Conservation (phyloP, 35 echinoderm and acorn worm species). For the Nesometra sesokonis region DNA sequence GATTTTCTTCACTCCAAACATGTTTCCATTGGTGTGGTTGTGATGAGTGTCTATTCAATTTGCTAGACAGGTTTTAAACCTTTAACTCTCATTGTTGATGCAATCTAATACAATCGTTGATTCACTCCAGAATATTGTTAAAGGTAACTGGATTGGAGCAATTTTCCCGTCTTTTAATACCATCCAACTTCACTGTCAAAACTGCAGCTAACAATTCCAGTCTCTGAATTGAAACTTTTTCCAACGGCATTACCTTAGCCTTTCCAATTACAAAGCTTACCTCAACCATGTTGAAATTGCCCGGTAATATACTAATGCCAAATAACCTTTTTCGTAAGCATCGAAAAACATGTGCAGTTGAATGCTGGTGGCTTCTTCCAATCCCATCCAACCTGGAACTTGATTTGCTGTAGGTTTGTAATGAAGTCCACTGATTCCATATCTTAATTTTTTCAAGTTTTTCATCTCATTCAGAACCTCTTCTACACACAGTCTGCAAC, state of each 20-base stretch:
- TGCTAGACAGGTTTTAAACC: too few species aligned
- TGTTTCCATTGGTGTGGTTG: slow-evolving; percentile 11
- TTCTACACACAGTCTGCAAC: slow-evolving; percentile 21
- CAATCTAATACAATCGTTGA: not conserved
- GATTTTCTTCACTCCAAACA: too few species aligned
- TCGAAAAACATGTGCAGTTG: not conserved
- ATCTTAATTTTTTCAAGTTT: not conserved
- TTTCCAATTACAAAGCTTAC: slow-evolving; percentile 6
- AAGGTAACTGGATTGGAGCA: not conserved
- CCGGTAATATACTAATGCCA: not conserved
- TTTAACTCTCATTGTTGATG: not conserved
- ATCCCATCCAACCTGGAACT: slow-evolving; percentile 14
- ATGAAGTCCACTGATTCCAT: slow-evolving; percentile 14
- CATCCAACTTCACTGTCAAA: not conserved
- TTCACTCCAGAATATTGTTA: not conserved
- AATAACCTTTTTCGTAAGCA: not conserved
- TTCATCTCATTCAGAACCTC: slow-evolving; percentile 22
- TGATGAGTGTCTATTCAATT: not conserved
- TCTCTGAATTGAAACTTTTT: not conserved
- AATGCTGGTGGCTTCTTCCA: not conserved
- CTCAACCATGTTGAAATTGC: not conserved
- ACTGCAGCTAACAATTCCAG: not conserved
- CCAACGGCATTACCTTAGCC: not conserved
- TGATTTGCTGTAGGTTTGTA: not conserved
- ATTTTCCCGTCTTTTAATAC: not conserved